Percentiles rank a stretch among this genome's conserved stretches.
These are phyloP conservation scores for Pseudorasbora parva DNA, from an alignment of 2,113 vertebrate species.

Conservation along the genomic window DNA sequence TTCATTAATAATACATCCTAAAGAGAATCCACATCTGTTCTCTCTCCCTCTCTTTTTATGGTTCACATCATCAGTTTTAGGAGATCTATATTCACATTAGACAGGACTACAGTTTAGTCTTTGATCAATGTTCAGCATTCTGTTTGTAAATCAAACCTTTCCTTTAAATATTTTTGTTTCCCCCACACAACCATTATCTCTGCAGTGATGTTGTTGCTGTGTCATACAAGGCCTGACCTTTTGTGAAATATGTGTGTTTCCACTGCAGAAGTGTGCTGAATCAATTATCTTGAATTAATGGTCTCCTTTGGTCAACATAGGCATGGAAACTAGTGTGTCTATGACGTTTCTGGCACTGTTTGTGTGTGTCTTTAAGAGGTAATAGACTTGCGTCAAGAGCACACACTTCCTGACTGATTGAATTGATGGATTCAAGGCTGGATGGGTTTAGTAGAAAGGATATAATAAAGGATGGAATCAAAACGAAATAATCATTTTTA, in stretches of 20 bases:
- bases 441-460: not conserved
- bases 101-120: not conserved
- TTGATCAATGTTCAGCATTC: not conserved
- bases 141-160: not conserved
- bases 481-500: not conserved
- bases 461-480: not conserved
- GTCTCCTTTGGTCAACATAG: conserved; percentile 35
- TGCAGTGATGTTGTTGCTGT: not conserved
- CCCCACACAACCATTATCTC: not conserved
- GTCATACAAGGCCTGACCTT: not conserved
- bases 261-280: conserved; percentile 16
- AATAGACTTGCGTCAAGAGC: not conserved
- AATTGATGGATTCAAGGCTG: conserved; percentile 6
- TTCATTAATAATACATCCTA: conserved; percentile 47
- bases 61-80: not conserved
- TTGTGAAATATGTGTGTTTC: conserved; percentile 23
- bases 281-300: conserved; percentile 23
- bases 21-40: conserved; percentile 30
- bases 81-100: not conserved
- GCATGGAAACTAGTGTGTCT: conserved; percentile 35
- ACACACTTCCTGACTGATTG: not conserved
- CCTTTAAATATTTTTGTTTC: not conserved
- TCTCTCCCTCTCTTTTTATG: not conserved
- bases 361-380: conserved; percentile 12
- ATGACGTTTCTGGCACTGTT: conserved; percentile 14